Base-by-base conservation (phyloP, 2,888 invertebrate species). In the Entomobrya multifasciata region DNA sequence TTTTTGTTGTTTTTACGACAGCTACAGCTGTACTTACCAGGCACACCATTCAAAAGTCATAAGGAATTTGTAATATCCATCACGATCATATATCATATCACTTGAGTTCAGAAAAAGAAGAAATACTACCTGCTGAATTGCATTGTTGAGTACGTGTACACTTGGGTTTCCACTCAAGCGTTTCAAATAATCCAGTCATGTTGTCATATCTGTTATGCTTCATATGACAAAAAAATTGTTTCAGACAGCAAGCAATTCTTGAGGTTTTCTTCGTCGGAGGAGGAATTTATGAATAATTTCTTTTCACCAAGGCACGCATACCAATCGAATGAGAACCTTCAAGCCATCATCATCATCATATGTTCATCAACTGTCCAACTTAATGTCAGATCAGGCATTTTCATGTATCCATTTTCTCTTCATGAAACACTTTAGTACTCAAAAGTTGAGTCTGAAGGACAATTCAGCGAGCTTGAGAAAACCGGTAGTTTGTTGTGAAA, bases 401-500 rank as follows among this genome's bases (percentile, higher is more conserved):
- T 22, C 11, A 17, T 36, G 13, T 13, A 13, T 22, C 15, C 20
- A 44, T 2, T 22, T 60, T n/a, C 10, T 60, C 30, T 13, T 5
- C 25, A 60, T 13, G 36, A 36, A n/a, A 60, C 22, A 60, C 22
- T 60, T 62, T 57, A n/a, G n/a, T n/a, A n/a, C n/a, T n/a, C 36
- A 65, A 17, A 41, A 65, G 65, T 20, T 67, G 65, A 65, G 10
- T 36, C 65, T 36, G 20, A 20, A 44, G 67, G 44, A 44, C 41
- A 41, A 22, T 67, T 67, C 22, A 44, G 22, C 4, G 22, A 25
- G n/a, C n/a, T 20, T 13, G 0, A 17, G 20, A 65, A 44, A 67
- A 67, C 67, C 67, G 67, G 67, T 44, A 67, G 41, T 44, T 44
- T 13, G 13, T 22, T n/a, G n/a, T n/a, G n/a, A n/a, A n/a, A n/a